Base-by-base conservation (phyloP, 1,140 invertebrate genomes). In the Euglossa dilemma region DNA sequence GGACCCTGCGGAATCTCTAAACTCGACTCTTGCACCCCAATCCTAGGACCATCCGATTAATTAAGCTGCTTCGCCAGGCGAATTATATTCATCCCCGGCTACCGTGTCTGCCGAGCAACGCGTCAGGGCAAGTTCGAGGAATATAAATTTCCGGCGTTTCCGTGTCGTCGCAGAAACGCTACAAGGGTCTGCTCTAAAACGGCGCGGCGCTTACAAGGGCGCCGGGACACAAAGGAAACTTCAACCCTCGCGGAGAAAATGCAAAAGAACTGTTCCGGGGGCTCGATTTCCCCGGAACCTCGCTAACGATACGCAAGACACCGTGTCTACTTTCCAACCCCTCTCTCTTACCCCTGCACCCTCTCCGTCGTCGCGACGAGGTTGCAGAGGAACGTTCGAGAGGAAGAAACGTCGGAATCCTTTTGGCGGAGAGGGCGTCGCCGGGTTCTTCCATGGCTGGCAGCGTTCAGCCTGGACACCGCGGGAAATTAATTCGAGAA, bases 261-360 rank as follows among this genome's bases (percentile, higher is more conserved):
- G 47, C 25, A 7, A 54, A 20, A 28, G 47, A 36, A 54, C 50
- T 54, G 66, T 50, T 69, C n/a, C 5, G 11, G 25, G 25, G 25
- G 25, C 47, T 28, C 47, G 69, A 54, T 70, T 28, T 5, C n/a
- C 47, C 16, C 3, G n/a, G 23, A 52, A 50, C 28, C 18, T 11
- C 20, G n/a, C 69, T 54, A 70, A 70, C 69, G 69, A 70, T 70
- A 70, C 25, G n/a, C 47, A 54, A 25, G 16, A 54, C n/a, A 14
- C 0, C 16, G 23, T 25, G 14, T 16, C 25, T 70, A 16, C 36
- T 36, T 36, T 23, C 8, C 23, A 1, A 18, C 20, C 56, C 23
- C 20, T 50, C 50, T 16, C 50, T 9, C 47, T n/a, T n/a, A 36
- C 36, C 36, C 36, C 4, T 36, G 1, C 36, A 2, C 36, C 36